Percentiles rank a stretch among this genome's conserved stretches.
These are phyloP conservation scores for Micrasema longulum DNA, from an alignment of 1,140 invertebrate species.

Conservation along the genomic window DNA sequence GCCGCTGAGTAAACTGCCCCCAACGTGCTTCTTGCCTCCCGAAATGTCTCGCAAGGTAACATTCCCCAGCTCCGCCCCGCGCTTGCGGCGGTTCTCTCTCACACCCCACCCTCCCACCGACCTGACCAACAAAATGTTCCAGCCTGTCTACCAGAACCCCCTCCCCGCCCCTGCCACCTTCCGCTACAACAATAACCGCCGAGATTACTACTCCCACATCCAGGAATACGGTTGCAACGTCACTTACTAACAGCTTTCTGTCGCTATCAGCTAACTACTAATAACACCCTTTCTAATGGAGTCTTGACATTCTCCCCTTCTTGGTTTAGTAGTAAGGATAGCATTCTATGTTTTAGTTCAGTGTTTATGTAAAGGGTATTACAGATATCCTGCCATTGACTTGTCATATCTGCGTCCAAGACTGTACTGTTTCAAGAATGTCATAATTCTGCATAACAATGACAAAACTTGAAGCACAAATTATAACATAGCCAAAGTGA, in stretches of 20 bases:
- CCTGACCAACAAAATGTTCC: constrained; percentile 16
- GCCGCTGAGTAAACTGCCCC: constrained; percentile 66
- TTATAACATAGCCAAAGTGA: constrained; percentile 15
- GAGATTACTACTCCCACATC: background rate
- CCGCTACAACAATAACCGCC: constrained; percentile 9
- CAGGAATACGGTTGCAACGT: constrained; percentile 28
- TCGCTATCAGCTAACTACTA: background rate
- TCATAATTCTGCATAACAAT: too few relatives aligned
- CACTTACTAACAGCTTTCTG: constrained; percentile 7
- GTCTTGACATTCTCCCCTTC: background rate
- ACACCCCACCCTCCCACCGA: constrained; percentile 25
- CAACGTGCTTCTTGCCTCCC: constrained; percentile 61
- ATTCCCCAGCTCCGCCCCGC: background rate
- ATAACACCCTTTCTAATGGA: background rate
- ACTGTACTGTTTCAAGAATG: too few relatives aligned
- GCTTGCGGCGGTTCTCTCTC: constrained; percentile 19
- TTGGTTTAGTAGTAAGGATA: too few relatives aligned
- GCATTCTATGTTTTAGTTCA: too few relatives aligned
- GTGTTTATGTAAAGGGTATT: too few relatives aligned
- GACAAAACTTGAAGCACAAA: too few relatives aligned
- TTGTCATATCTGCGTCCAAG: too few relatives aligned
- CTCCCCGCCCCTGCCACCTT: background rate
- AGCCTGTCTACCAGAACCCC: constrained; percentile 24
- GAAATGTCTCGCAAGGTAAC: constrained; percentile 67
- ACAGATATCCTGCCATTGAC: too few relatives aligned